Base-by-base conservation (phyloP, 2,888 invertebrate species). In the Calameuta filiformis region DNA sequence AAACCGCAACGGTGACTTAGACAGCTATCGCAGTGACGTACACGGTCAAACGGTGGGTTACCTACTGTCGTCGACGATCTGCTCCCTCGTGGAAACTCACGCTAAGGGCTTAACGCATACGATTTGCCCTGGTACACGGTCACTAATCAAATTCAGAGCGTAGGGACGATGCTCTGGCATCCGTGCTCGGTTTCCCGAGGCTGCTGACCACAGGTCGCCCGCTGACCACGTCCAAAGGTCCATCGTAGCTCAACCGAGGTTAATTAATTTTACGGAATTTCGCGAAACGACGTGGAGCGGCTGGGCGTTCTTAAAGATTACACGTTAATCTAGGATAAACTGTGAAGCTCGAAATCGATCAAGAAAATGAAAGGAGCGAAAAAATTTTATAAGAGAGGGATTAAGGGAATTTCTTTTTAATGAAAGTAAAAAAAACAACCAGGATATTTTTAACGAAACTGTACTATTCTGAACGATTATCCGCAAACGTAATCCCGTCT, bases 61-160 rank as follows among this genome's bases (percentile, higher is more conserved):
- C 31, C 31, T 31, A 31, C 40, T 56, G 40, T 56, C 40, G 40
- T 56, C 40, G 40, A 15, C 40, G 40, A 56, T 1, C 6, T 23
- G 6, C 15, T 40, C 15, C 71, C 69, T 77, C 69, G 35, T 69
- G 77, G 76, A 81, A 77, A 81, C 56, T 79, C 76, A 68, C 69
- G 73, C 75, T 12, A 71, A 73, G 78, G 76, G 76, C 68, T 78
- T 56, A 77, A 76, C 56, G 77, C 40, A 56, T 56, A 56, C 40
- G 40, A 56, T 56, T 9, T 23, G 40, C 40, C 40, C 40, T 23
- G 37, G 33, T 79, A 75, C 78, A 73, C 80, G 81, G 76, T 73
- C 74, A 78, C 79, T 86, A 86, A 86, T 86, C 86, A 84, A 86
- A 86, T 86, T 84, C 82, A 83, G 76, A 77, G 79, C 79, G 82